Conservation (phyloP, 2,113 vertebrate genomes). For the Phocoena sinus region DNA sequence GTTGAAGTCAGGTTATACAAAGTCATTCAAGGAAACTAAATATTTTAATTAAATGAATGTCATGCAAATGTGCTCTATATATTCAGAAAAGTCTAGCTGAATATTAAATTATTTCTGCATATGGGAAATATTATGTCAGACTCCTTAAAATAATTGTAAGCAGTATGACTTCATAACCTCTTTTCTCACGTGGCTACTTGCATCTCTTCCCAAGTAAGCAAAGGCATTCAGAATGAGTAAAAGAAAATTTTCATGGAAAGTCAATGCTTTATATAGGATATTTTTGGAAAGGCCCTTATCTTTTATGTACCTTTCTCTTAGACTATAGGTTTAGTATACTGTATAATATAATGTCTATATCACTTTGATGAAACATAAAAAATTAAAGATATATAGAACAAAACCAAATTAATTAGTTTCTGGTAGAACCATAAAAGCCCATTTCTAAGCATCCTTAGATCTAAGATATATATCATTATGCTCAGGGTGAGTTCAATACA, state of each 20-base stretch:
- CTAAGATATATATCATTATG: not conserved
- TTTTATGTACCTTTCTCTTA: not conserved
- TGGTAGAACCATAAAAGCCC: not conserved
- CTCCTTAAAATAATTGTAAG: not conserved
- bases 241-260: not conserved
- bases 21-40: constrained; percentile 38
- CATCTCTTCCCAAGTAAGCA: not conserved
- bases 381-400: not conserved
- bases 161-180: not conserved
- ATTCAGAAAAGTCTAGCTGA: not conserved
- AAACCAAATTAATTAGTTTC: not conserved
- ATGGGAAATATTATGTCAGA: not conserved
- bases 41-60: constrained; percentile 45
- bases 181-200: not conserved
- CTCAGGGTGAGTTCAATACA: not conserved
- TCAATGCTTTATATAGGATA: not conserved
- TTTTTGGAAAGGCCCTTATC: not conserved
- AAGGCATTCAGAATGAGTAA: not conserved
- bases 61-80: not conserved
- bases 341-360: not conserved
- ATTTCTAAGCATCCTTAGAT: not conserved
- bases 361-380: not conserved
- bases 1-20: constrained; percentile 8
- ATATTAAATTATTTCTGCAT: not conserved
- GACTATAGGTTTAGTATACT: not conserved